phyloP scores from a whole-genome alignment of 1,140 invertebrate genomes.

The Diorhabda elongata region DNA sequence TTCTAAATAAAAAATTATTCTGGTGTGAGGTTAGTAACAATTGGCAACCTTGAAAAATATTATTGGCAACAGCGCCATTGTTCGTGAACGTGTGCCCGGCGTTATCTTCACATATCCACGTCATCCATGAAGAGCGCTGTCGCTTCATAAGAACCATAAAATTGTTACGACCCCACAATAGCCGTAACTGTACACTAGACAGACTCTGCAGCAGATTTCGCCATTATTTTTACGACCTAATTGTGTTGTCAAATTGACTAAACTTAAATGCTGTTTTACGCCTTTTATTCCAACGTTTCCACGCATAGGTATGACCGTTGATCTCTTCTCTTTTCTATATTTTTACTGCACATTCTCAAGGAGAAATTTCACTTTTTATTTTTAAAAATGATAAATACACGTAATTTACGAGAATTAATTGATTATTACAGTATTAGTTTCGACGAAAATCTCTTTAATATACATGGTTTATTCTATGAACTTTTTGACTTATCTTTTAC shows the following conservation, averaged over 20 bases:
- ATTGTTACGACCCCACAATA: constrained; percentile 43
- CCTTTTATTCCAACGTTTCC: constrained; percentile 34
- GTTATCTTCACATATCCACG: constrained; percentile 1
- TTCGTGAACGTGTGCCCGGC: constrained; percentile 17
- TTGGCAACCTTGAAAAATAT: not conserved
- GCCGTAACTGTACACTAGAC: constrained; percentile 42
- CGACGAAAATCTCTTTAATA: too few relatives aligned
- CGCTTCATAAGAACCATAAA: constrained; percentile 42
- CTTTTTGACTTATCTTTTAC: too few relatives aligned
- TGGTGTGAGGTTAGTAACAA: too few relatives aligned
- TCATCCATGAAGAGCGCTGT: constrained; percentile 19
- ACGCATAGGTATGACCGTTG: constrained; percentile 6
- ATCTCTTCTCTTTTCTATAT: too few relatives aligned
- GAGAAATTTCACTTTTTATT: too few relatives aligned
- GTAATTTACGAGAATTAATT: too few relatives aligned
- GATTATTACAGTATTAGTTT: too few relatives aligned
- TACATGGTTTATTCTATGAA: too few relatives aligned
- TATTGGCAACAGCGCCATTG: constrained; percentile 14
- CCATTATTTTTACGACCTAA: constrained; percentile 42
- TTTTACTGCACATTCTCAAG: too few relatives aligned
- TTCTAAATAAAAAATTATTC: too few relatives aligned
- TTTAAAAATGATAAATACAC: too few relatives aligned
- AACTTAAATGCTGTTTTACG: constrained; percentile 37
- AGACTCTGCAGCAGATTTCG: constrained; percentile 42
- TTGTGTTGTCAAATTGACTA: constrained; percentile 43